Evolutionary conservation across 2,888 invertebrate species (phyloP), one percentile per base, ranked within the genome.

Genomic region (Dione vanillae): DNA sequence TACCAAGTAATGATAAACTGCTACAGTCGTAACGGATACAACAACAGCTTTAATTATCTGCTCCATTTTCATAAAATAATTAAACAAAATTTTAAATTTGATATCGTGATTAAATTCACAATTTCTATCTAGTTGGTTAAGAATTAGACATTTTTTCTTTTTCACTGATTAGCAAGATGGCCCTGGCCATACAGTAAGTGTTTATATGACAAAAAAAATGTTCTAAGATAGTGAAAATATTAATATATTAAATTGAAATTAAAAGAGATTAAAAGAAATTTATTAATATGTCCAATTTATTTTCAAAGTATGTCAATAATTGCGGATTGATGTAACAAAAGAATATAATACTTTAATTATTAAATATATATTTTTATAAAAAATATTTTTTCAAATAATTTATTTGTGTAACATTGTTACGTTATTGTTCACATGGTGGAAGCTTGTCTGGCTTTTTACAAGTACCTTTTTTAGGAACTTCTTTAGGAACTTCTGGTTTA

Each of bases 1-100:
- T 49, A 78, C 69, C 61, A 81, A 82, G 68, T 77, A 81, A 78
- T 84, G 82, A 65, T 86, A 85, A 20, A 79, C 80, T 41, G 80
- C 80, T 0, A 84, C 81, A 35, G 84, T 80, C 3, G 79, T 74
- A 3, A 84, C 78, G n/a, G 82, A 78, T 61, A 85, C 78, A 12
- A 81, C 65, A 11, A 82, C 67, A 52, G 81, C 78, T 75, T 84
- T 85, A 19, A 79, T 65, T 45, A 79, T 73, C 72, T 81, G 81
- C 77, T 77, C 75, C 84, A 85, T 85, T 62, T 67, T 74, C 69
- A 49, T 59, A 20, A 66, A 8, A 62, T 47, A 47, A 10, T 47
- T 37, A 16, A 16, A 35, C 12, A n/a, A 27, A 37, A 45, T 37
- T 1, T 43, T 14, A 43, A n/a, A 5, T 5, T 1, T 59, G 35